Base-by-base conservation (phyloP, 35 echinoderm and acorn worm genomes). In the Apostichopus japonicus region DNA sequence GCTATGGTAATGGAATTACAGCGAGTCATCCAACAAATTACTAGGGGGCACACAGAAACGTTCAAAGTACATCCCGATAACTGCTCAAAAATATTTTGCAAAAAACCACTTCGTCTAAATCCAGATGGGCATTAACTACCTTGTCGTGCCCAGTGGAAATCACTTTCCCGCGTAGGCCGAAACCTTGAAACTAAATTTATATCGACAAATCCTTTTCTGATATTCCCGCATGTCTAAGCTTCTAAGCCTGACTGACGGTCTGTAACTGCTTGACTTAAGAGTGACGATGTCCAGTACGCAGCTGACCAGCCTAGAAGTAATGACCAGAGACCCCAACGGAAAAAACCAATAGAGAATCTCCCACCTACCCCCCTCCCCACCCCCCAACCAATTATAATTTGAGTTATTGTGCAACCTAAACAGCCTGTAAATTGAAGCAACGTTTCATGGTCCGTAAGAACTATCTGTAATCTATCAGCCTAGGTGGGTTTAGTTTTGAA, bases 351-450 rank as follows among this genome's bases (percentile, higher is more conserved):
- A n/a, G n/a, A 44, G 33, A 44, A 44, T 44, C 33, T 44, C 33
- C 33, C 33, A 44, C 33, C 33, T 3, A 33, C 27, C 27, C 27
- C 27, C 27, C 27, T 33, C 27, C 27, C 27, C 27, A 33, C 27
- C 27, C 27, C 27, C 27, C 27, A 33, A 33, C 27, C 27, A 33
- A 33, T 33, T 33, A 33, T 33, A 33, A 33, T 33, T 33, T 33
- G 27, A 33, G 27, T 33, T 33, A 33, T 33, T 1, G 27, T 33
- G 27, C 3, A 67, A 67, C 63, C 79, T 54, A 83, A 83, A 54
- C 33, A 33, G 79, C 79, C 24, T 83, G 79, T 83, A 83, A 83
- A 83, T 83, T 83, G 79, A 83, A 54, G 79, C 52, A 83, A 83
- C 24, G 54, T 83, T 83, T 55, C 79, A 83, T 55, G 79, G 79